These are phyloP conservation scores for Euglossa dilemma DNA, from an alignment of 1,140 invertebrate species.

Conservation along the genomic window DNA sequence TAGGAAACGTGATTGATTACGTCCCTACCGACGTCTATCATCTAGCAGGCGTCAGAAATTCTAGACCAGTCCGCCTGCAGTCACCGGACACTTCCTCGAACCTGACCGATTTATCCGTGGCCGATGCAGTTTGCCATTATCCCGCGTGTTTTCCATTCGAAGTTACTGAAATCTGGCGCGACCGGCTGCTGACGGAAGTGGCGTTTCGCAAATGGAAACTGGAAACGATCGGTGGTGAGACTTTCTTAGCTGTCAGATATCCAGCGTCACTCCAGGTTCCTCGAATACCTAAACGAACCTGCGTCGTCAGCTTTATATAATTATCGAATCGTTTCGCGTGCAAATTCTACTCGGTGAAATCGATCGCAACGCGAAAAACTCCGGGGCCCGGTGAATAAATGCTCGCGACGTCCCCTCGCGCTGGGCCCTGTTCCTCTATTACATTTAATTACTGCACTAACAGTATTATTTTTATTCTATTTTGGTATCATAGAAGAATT, in stretches of 20 bases:
- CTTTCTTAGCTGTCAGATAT: slow-evolving; percentile 40
- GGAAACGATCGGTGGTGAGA: slow-evolving; percentile 59
- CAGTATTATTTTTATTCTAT: slow-evolving; percentile 82
- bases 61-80: background rate
- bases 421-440: too few species aligned
- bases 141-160: slow-evolving; percentile 27
- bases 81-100: slow-evolving; percentile 28
- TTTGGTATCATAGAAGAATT: slow-evolving; percentile 84
- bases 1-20: too few species aligned
- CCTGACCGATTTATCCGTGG: slow-evolving; percentile 51
- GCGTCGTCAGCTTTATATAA: background rate
- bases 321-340: slow-evolving; percentile 12
- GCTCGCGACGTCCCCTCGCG: background rate
- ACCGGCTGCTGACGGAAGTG: slow-evolving; percentile 56
- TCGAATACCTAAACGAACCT: slow-evolving; percentile 29
- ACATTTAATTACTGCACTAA: slow-evolving; percentile 81
- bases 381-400: background rate
- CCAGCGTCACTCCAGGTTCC: background rate
- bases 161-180: slow-evolving; percentile 54
- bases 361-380: background rate
- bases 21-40: too few species aligned
- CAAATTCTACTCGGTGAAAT: slow-evolving; percentile 32
- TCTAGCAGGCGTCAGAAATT: background rate
- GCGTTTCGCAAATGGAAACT: slow-evolving; percentile 72
- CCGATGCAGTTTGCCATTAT: slow-evolving; percentile 35